Conservation (phyloP, 2,888 invertebrate species). For the Aspidapion aeneum region DNA sequence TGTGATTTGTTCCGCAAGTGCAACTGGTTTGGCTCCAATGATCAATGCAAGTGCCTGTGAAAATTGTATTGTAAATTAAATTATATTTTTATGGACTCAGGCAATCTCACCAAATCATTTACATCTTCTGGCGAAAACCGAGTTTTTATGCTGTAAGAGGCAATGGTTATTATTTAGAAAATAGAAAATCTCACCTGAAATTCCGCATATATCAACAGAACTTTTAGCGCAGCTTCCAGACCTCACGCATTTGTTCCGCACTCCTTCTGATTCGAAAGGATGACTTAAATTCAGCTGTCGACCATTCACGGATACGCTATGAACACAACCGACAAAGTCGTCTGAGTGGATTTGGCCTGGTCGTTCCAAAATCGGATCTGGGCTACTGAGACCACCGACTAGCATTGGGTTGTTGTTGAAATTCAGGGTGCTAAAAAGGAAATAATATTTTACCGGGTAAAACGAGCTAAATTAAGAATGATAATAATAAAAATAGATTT, state of each 20-base stretch:
- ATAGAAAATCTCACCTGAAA: slow-evolving; percentile 1
- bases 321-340: slow-evolving; percentile 91
- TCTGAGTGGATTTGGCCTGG: slow-evolving; percentile 89
- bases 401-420: slow-evolving; percentile 86
- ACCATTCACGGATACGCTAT: slow-evolving; percentile 86
- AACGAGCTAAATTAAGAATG: no score
- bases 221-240: slow-evolving; percentile 59
- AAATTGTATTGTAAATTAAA: no score
- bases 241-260: slow-evolving; percentile 74
- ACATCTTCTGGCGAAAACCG: no score
- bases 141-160: no score
- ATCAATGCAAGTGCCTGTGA: slow-evolving; percentile 71
- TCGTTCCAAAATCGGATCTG: slow-evolving; percentile 83
- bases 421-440: slow-evolving; percentile 73
- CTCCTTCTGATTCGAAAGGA: slow-evolving; percentile 68
- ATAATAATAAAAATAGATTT: no score
- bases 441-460: no score
- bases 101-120: no score
- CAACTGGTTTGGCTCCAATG: slow-evolving; percentile 77
- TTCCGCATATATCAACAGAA: slow-evolving; percentile 53
- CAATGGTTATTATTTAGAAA: no score
- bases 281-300: slow-evolving; percentile 75
- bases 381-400: slow-evolving; percentile 80
- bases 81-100: no score
- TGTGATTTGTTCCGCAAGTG: slow-evolving; percentile 63